Conservation (phyloP, 2,797 vertebrate genomes). For the Pangasius sanitwongsei region DNA sequence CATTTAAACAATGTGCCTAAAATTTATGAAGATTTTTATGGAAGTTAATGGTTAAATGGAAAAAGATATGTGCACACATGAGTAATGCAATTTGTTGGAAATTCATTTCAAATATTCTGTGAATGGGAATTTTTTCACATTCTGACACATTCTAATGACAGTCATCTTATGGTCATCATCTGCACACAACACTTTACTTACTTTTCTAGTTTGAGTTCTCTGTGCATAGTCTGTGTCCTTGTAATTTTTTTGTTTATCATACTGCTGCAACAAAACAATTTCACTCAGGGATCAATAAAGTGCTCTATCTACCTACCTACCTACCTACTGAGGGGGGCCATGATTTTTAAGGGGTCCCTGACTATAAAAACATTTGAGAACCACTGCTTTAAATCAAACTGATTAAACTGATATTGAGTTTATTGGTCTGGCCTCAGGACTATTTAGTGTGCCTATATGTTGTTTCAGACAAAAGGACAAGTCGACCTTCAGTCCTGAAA, state of each 20-base stretch:
- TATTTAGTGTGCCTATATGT: background rate
- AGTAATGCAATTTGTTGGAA: background rate
- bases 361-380: background rate
- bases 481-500: background rate
- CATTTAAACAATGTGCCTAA: background rate
- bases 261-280: background rate
- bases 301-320: background rate
- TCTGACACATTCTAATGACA: background rate
- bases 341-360: background rate
- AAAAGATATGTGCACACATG: background rate
- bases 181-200: background rate
- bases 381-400: background rate
- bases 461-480: constrained; percentile 5
- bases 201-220: background rate
- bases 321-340: background rate
- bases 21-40: background rate
- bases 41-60: background rate
- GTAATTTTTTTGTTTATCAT: background rate
- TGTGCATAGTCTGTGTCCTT: background rate
- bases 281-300: too few species aligned
- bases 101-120: background rate
- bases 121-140: background rate
- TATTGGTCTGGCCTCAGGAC: background rate
- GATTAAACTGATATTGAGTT: background rate
- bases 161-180: background rate